Evolutionary conservation across 1,140 invertebrate genomes (phyloP).

Genomic region (Pteromalus puparum): DNA sequence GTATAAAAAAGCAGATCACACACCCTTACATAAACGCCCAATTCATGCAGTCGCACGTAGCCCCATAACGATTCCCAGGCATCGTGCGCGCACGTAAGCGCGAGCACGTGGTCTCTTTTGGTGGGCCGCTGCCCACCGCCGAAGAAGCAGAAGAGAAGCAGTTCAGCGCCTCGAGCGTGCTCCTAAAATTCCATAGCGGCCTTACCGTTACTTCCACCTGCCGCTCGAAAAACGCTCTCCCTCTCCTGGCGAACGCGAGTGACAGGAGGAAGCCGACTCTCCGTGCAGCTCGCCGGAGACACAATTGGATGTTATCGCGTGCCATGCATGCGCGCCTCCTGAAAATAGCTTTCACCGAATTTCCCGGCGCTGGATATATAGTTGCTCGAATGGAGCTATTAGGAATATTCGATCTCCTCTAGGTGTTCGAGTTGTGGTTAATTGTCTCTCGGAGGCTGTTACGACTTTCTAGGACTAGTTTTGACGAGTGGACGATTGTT

Average conservation of each 20-base stretch:
- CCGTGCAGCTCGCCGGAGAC: neutral
- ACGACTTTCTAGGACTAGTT: neutral
- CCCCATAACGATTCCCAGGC: too few species aligned
- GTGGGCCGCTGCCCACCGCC: neutral
- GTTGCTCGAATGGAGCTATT: neutral
- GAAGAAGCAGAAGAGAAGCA: neutral
- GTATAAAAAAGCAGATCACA: neutral
- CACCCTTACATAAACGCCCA: neutral
- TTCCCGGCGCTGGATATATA: neutral
- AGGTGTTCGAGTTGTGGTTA: neutral
- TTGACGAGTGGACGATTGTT: neutral
- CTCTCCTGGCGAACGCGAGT: neutral
- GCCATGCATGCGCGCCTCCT: too few species aligned
- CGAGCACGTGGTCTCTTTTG: neutral
- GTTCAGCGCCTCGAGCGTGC: neutral
- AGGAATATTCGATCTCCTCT: neutral
- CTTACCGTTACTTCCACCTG: constrained; percentile 40
- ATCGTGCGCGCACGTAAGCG: too few species aligned
- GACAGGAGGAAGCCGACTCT: neutral
- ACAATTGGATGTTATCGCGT: constrained; percentile 3
- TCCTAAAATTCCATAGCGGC: constrained; percentile 28
- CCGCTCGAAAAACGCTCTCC: neutral
- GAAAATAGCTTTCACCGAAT: neutral
- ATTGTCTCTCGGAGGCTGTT: neutral
- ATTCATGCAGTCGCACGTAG: too few species aligned